Conservation (phyloP, 1,140 invertebrate species). For the Lycorma delicatula region DNA sequence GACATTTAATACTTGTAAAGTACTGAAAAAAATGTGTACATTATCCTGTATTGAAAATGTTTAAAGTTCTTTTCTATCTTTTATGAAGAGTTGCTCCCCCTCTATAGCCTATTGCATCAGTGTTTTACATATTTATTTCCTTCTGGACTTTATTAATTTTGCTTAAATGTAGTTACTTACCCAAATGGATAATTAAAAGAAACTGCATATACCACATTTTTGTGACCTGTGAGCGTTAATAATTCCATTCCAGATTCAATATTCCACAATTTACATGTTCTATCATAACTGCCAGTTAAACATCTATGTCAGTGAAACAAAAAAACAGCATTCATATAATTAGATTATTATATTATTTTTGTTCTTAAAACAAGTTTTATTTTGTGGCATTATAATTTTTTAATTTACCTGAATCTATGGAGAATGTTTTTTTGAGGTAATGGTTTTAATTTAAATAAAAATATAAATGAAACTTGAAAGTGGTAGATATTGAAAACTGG, state of each 20-base stretch:
- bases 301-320: constrained; percentile 47
- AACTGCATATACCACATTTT: constrained; percentile 72
- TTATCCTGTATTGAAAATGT: too few species aligned
- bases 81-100: too few species aligned
- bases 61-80: too few species aligned
- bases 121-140: too few species aligned
- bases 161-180: constrained; percentile 48
- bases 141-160: too few species aligned
- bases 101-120: too few species aligned
- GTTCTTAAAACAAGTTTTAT: too few species aligned
- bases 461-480: too few species aligned
- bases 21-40: too few species aligned
- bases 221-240: constrained; percentile 60
- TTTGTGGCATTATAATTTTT: neutral
- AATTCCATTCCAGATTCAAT: constrained; percentile 60
- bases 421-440: neutral
- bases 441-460: too few species aligned
- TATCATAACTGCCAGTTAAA: constrained; percentile 72
- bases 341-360: neutral
- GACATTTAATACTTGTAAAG: too few species aligned
- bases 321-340: neutral
- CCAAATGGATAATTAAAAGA: constrained; percentile 66
- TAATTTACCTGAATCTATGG: neutral
- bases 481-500: too few species aligned
- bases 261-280: constrained; percentile 77